Conservation (phyloP, 2,888 invertebrate genomes). For the Minunthozetes semirufus region DNA sequence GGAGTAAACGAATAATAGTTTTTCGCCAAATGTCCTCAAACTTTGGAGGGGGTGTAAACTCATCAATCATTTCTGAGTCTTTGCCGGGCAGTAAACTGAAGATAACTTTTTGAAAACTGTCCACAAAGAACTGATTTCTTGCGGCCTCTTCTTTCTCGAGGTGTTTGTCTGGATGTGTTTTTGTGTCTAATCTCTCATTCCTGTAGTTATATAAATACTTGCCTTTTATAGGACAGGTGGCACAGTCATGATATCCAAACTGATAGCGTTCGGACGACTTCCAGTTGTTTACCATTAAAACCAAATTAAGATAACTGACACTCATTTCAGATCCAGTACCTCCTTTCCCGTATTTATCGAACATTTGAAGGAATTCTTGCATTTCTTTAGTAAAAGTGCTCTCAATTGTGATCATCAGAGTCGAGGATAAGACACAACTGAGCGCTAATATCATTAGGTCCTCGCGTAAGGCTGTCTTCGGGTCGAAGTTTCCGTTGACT, state of each 20-base stretch:
- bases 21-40: background rate
- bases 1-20: background rate
- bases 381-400: background rate
- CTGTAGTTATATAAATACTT: background rate
- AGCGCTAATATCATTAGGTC: background rate
- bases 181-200: background rate
- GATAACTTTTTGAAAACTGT: background rate
- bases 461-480: background rate
- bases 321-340: background rate
- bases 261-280: background rate
- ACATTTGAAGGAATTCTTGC: background rate
- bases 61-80: background rate
- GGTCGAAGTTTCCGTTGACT: background rate
- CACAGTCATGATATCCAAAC: background rate
- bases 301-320: background rate
- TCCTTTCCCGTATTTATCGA: background rate
- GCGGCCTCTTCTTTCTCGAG: background rate
- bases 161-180: background rate
- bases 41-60: background rate
- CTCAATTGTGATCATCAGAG: background rate
- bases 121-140: background rate
- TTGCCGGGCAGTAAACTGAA: background rate
- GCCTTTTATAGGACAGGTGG: background rate
- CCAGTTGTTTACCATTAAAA: background rate
- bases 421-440: background rate